phyloP scores from a whole-genome alignment of 1,140 invertebrate species.

The Globodera rostochiensis region DNA sequence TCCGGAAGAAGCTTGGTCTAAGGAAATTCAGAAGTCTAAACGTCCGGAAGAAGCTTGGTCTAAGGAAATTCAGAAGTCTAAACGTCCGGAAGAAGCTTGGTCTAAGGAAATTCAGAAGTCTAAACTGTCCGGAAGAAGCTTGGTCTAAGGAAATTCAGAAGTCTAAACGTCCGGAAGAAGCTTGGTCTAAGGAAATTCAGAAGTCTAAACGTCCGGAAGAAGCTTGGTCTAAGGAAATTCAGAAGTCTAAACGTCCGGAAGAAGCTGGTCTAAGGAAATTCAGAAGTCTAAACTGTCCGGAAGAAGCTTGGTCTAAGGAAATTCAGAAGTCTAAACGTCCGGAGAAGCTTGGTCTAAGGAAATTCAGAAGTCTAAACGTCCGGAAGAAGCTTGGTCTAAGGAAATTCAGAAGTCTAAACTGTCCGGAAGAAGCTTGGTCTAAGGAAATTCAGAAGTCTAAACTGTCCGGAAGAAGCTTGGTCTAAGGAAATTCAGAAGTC shows the following conservation, averaged over 20 bases:
- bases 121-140: constrained; percentile 21
- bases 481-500: background rate
- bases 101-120: background rate
- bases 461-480: constrained; percentile 31
- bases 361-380: constrained; percentile 11
- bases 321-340: constrained; percentile 18
- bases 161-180: constrained; percentile 24
- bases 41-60: constrained; percentile 32
- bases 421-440: constrained; percentile 26
- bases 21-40: background rate
- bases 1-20: constrained; percentile 28
- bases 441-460: background rate
- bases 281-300: constrained; percentile 4
- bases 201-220: constrained; percentile 22
- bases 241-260: constrained; percentile 34
- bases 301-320: constrained; percentile 15
- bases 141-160: background rate
- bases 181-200: constrained; percentile 3
- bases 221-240: constrained; percentile 24
- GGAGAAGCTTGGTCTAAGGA: constrained; percentile 17
- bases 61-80: too few species aligned
- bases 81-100: constrained; percentile 31
- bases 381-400: constrained; percentile 23
- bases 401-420: background rate
- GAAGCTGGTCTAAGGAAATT: constrained; percentile 16